Conservation (phyloP, 1,140 invertebrate species). For the Pogonognathellus flavescens region DNA sequence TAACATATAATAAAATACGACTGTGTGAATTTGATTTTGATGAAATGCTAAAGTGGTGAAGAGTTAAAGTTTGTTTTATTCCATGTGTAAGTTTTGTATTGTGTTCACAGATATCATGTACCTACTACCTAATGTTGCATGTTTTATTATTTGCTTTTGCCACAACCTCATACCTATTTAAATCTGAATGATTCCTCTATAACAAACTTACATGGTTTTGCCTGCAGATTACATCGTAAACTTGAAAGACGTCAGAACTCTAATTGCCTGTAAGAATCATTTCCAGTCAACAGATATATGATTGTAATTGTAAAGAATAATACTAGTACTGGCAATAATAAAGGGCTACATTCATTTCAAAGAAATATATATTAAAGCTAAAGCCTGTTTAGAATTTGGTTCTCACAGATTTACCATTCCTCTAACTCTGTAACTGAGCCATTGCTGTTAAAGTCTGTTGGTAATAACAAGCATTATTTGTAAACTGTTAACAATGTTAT, state of each 20-base stretch:
- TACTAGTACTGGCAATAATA: not conserved
- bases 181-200: not conserved
- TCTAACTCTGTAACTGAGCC: not conserved
- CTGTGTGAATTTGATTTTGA: conserved; percentile 28
- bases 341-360: not conserved
- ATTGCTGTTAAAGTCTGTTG: too few relatives aligned
- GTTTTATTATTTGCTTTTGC: not conserved
- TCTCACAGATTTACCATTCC: conserved; percentile 23
- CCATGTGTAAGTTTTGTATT: not conserved
- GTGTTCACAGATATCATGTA: not conserved
- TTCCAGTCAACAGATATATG: not conserved
- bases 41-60: not conserved
- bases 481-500: too few relatives aligned
- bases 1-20: conserved; percentile 29
- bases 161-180: conserved; percentile 6
- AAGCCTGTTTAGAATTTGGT: conserved; percentile 24
- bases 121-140: not conserved
- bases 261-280: conserved; percentile 17
- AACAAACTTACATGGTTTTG: not conserved
- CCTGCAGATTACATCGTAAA: conserved; percentile 16
- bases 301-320: not conserved
- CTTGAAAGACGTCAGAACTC: conserved; percentile 28
- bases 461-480: too few relatives aligned
- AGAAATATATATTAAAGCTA: not conserved
- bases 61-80: not conserved